Percentiles rank a stretch among this genome's conserved stretches.
Evolutionary conservation across 2,888 invertebrate genomes (phyloP).

Genomic region (Chrysomela aeneicollis): DNA sequence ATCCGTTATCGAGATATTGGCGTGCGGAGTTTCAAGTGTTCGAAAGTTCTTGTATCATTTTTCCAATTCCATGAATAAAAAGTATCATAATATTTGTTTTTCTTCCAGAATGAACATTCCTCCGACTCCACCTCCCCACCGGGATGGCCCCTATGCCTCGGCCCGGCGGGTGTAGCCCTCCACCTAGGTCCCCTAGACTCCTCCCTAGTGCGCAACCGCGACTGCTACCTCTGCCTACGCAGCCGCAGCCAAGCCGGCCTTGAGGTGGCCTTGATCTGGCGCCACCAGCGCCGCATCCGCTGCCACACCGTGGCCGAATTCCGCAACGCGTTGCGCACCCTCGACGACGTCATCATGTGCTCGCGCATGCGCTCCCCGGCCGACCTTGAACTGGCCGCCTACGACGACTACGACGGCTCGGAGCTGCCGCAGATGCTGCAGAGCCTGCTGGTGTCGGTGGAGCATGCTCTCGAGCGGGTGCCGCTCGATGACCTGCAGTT

Average conservation of each 20-base stretch:
- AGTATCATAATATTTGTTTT: no score
- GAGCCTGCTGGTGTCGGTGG: constrained; percentile 72
- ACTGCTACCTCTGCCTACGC: constrained; percentile 71
- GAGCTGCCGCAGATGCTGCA: constrained; percentile 71
- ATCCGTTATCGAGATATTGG: no score
- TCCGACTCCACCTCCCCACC: constrained; percentile 61
- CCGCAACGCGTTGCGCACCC: constrained; percentile 48
- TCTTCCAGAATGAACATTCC: constrained; percentile 66
- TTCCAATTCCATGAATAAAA: no score
- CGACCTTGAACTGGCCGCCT: constrained; percentile 55
- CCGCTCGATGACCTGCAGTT: constrained; percentile 70
- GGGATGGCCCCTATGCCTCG: constrained; percentile 75
- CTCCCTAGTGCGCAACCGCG: constrained; percentile 67
- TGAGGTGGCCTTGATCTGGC: constrained; percentile 57
- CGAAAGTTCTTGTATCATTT: no score
- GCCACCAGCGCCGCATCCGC: constrained; percentile 51
- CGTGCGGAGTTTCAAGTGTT: no score
- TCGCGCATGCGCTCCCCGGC: constrained; percentile 53
- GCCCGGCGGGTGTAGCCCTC: constrained; percentile 68
- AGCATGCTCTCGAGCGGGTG: constrained; percentile 73
- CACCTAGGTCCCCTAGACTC: constrained; percentile 71
- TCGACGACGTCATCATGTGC: constrained; percentile 58
- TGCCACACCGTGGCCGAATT: constrained; percentile 57
- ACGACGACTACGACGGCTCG: constrained; percentile 59
- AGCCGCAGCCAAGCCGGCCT: constrained; percentile 40